Conservation (phyloP, 1,140 invertebrate species). For the Brachionus paranguensis region DNA sequence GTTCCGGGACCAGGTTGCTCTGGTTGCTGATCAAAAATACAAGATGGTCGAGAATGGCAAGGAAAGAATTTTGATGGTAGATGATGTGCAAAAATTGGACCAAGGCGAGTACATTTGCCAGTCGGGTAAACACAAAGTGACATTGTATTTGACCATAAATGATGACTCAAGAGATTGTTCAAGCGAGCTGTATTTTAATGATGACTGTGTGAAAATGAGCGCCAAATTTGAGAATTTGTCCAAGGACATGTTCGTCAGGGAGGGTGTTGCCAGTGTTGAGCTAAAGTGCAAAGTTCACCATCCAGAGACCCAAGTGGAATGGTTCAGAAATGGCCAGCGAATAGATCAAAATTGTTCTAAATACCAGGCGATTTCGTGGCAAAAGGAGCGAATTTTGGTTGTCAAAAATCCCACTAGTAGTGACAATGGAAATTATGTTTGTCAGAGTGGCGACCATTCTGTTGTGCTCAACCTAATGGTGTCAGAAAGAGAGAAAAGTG, state of each 20-base stretch:
- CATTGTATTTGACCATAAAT: constrained; percentile 19
- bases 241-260: constrained; percentile 31
- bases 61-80: constrained; percentile 18
- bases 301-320: constrained; percentile 17
- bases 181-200: neutral
- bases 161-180: neutral
- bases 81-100: neutral
- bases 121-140: neutral
- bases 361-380: neutral
- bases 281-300: constrained; percentile 7
- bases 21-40: neutral
- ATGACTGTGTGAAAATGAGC: neutral
- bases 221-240: neutral
- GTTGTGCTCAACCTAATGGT: constrained; percentile 3
- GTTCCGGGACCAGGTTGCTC: neutral
- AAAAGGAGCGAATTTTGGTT: neutral
- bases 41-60: constrained; percentile 15
- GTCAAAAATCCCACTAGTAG: neutral
- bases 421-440: constrained; percentile 29
- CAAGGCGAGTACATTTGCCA: constrained; percentile 36
- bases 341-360: neutral
- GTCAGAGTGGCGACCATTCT: neutral
- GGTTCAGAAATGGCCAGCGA: neutral
- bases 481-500: neutral
- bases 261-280: neutral